Evolutionary conservation across 2,797 vertebrate genomes (phyloP).

Genomic region (Anniella stebbinsi): DNA sequence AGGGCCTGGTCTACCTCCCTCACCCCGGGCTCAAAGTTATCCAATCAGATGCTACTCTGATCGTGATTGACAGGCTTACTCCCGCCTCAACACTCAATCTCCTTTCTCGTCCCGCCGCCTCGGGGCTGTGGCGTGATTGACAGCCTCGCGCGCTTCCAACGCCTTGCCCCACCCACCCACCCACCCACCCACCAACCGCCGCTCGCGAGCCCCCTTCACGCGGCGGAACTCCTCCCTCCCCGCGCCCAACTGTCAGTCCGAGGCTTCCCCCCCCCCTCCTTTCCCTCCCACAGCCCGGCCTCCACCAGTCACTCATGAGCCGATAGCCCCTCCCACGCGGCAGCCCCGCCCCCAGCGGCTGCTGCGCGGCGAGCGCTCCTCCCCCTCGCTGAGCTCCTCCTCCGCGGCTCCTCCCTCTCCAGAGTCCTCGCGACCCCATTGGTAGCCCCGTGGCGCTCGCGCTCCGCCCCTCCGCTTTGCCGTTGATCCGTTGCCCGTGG

Average conservation of each 20-base stretch:
- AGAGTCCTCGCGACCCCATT: not conserved
- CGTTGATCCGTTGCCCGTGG: constrained; percentile 47
- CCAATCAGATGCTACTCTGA: not conserved
- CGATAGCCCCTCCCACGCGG: not conserved
- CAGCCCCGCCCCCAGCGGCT: not conserved
- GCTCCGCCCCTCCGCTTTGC: not conserved
- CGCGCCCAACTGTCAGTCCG: not conserved
- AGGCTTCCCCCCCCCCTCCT: not conserved
- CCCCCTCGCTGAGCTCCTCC: not conserved
- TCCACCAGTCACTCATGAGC: not conserved
- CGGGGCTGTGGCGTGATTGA: not conserved
- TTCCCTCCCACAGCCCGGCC: not conserved
- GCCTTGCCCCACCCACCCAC: too few relatives aligned
- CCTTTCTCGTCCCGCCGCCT: not conserved
- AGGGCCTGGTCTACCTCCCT: too few relatives aligned
- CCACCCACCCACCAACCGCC: not conserved
- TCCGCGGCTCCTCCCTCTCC: not conserved
- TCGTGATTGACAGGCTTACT: not conserved
- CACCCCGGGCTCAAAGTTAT: not conserved
- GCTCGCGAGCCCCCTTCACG: not conserved
- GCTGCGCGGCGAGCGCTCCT: not conserved
- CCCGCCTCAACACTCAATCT: not conserved
- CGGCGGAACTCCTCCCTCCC: not conserved
- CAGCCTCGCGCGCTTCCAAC: not conserved
- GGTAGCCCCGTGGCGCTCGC: not conserved